phyloP scores from a whole-genome alignment of 1,140 invertebrate genomes.

The Brachionus rotundiformis region DNA sequence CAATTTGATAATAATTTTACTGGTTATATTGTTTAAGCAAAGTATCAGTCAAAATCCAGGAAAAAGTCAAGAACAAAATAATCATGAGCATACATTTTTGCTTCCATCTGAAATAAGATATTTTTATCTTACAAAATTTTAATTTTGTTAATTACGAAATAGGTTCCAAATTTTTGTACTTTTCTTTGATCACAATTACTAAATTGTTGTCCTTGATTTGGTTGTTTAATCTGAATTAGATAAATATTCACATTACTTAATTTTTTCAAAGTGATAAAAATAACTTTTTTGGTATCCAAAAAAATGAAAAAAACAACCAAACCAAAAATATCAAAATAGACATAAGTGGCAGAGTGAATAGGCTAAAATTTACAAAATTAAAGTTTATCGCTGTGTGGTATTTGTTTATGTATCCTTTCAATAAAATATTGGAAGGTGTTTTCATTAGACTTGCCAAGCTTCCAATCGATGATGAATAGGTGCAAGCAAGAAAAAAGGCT shows the following conservation, averaged over 20 bases:
- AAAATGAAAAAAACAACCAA: slow-evolving; percentile 22
- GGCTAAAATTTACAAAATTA: slow-evolving; percentile 40
- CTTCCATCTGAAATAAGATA: neutral
- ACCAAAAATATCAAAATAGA: neutral
- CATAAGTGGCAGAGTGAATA: slow-evolving; percentile 18
- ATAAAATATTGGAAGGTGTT: slow-evolving; percentile 69
- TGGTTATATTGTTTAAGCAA: neutral
- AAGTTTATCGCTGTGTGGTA: neutral
- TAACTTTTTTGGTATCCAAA: slow-evolving; percentile 28
- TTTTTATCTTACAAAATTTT: too few relatives aligned
- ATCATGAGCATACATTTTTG: neutral
- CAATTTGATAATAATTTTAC: too few relatives aligned
- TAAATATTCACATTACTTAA: neutral
- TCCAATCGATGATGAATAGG: slow-evolving; percentile 75
- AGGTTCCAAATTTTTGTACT: slow-evolving; percentile 7
- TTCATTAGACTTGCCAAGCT: slow-evolving; percentile 80
- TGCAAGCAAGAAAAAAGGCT: slow-evolving; percentile 68
- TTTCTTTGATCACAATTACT: neutral
- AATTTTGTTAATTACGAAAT: slow-evolving; percentile 4
- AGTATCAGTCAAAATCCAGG: slow-evolving; percentile 10
- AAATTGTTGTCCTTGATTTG: neutral
- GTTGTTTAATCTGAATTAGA: neutral
- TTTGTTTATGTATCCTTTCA: slow-evolving; percentile 15
- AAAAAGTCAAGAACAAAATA: neutral
- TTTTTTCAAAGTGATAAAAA: neutral